Evolutionary conservation across 2,888 invertebrate species (phyloP), one percentile per base, ranked within the genome.

Genomic region (Acleris holmiana): DNA sequence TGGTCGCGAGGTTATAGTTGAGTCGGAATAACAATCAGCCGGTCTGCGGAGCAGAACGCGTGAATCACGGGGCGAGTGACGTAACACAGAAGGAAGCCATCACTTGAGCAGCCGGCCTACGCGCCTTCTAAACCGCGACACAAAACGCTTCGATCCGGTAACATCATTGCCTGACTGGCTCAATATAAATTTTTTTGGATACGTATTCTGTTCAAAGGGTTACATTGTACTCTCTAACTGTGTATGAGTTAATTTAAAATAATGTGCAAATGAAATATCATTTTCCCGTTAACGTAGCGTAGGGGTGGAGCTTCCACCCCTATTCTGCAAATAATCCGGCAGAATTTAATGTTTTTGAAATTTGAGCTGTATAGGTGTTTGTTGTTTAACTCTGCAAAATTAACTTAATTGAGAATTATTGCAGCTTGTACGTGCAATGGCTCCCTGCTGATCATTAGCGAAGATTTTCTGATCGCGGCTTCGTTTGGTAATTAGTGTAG

Each of bases 31-130:
- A 76, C 78, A 77, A 84, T 80, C 76, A 72, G 73, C 77, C 77
- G 78, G 79, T 76, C 83, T 80, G 78, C 76, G 74, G 74, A 82
- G 76, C 75, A 82, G 68, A 76, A 71, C 77, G 80, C 74, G 80
- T 89, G 89, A 90, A 82, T 91, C 90, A 89, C 81, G 78, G 77
- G 71, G 78, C 67, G 54, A 71, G 80, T 91, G 91, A 90, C 86
- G 91, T 84, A 87, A 90, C 55, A 66, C 80, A 69, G 77, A 76
- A 89, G 91, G 91, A 92, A 91, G 88, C 85, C 74, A 78, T 84
- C 86, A 89, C 85, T 90, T 89, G 83, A 76, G 80, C 76, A 79
- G 75, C 68, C 85, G 72, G 73, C 90, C 91, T 84, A 90, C 91
- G 87, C 87, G 75, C 71, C 76, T 73, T 69, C 61, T 77, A 79